Base-by-base conservation (phyloP, 2,888 invertebrate genomes). In the Drosophila formosana region DNA sequence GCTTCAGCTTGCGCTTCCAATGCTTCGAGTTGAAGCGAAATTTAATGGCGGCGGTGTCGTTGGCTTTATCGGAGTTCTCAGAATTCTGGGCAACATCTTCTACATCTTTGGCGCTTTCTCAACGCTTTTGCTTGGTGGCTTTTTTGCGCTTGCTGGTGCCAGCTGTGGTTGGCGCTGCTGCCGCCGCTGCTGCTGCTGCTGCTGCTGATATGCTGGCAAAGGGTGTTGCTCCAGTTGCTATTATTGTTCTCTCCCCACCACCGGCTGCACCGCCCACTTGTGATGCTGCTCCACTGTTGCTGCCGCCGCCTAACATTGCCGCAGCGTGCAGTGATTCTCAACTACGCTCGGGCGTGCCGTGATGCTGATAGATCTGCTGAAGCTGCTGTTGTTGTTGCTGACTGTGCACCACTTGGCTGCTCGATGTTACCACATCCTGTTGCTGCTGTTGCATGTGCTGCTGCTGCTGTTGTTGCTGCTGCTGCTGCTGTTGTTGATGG, bases 281-380 rank as follows among this genome's bases (percentile, higher is more conserved):
- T 46, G 60, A 55, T 58, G 68, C 47, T 45, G 68, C 46, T 25
- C 51, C 64, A 18, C 58, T 56, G 45, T 61, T 55, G 53, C 74
- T 58, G 67, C 77, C 77, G 75, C 82, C 75, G 73, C 88, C 82
- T 73, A 90, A 66, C 61, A 82, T 80, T 89, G 89, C 55, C 69
- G 87, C 88, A 80, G 89, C 82, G 79, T 90, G 90, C 83, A 90
- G 91, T 91, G 91, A 91, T 90, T 92, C 92, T 92, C 92, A 92
- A 92, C 92, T 92, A 80, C 92, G 92, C 85, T 92, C 92, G 52
- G 92, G 91, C 80, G 92, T 92, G 72, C 91, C 91, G 76, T 92
- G 92, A 80, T 92, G 92, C 77, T 92, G 92, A 89, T 92, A 92
- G 60, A 92, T 92, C 79, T 92, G 92, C 78, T 92, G 92, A 80